Base-by-base conservation (phyloP, 92 coral and sea anemone genomes). In the Paragorgia papillata region DNA sequence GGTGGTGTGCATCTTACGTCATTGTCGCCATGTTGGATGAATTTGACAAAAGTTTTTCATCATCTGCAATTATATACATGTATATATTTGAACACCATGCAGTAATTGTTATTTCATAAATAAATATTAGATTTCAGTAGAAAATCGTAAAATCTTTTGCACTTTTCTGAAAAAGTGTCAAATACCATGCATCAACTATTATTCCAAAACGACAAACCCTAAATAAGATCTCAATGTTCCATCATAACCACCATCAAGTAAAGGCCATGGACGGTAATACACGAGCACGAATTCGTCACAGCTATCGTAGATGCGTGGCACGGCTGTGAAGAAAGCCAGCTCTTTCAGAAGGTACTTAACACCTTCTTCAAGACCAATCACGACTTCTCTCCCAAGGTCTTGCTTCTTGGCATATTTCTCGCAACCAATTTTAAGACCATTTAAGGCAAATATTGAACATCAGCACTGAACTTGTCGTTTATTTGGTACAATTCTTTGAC, bases 191-290 rank as follows among this genome's bases (percentile, higher is more conserved):
- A n/a, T n/a, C n/a, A n/a, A 37, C 10, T 37, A 37, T 6, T 66
- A 81, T 15, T 73, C 63, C 29, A 33, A 66, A 32, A 85, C 85
- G 21, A 88, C 74, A 44, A 69, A 88, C 1, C 97, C 90, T 37
- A 85, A 65, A 49, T 59, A 83, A 27, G 92, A 70, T 63, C 70
- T 80, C 8, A 25, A 76, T 24, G 78, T 54, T 17, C 79, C 78
- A 60, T 90, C 92, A 29, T 88, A 90, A 35, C 20, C 35, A n/a
- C 97, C 97, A 14, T 59, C 82, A 34, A 85, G 75, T 59, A 90
- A 39, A 14, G 90, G 90, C 86, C 90, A 85, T 1, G 84, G 30
- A 41, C 96, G 92, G 34, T 88, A 90, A 80, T 90, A 90, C 46
- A 90, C 97, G 9, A 83, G 15, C 25, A 90, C 92, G 68, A 67